A percentile compares a stretch with the other conserved stretches of the same genome.
phyloP scores from a whole-genome alignment of 2,888 invertebrate species.

The Subacronicta megacephala region DNA sequence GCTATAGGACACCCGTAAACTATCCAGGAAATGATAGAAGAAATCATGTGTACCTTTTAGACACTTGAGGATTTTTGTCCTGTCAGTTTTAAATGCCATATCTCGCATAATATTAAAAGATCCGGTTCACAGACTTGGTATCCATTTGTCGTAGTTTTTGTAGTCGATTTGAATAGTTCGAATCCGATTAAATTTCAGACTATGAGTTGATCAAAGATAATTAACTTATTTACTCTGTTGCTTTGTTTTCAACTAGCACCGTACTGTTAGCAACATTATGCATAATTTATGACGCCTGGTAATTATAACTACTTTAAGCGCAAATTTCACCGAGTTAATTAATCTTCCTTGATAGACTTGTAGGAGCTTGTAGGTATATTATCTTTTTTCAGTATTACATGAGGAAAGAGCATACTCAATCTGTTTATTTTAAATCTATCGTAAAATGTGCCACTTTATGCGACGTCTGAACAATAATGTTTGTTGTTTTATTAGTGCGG shows the following conservation, averaged over 20 bases:
- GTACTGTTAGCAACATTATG: constrained; percentile 8
- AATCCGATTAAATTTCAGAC: constrained; percentile 20
- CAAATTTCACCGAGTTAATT: no score
- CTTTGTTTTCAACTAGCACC: constrained; percentile 12
- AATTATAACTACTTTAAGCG: neutral
- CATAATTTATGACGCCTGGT: neutral
- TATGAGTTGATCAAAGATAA: constrained; percentile 24
- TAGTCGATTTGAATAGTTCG: constrained; percentile 15
- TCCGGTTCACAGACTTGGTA: constrained; percentile 16
- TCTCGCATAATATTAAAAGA: constrained; percentile 13
- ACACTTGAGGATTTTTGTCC: constrained; percentile 25
- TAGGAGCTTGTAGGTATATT: neutral
- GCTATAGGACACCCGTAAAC: constrained; percentile 46
- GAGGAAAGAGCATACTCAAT: neutral
- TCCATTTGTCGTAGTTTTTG: constrained; percentile 25
- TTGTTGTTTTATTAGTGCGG: constrained; percentile 29
- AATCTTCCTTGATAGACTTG: no score
- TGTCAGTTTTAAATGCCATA: constrained; percentile 8
- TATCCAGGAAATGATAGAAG: constrained; percentile 15
- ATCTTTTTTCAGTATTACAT: neutral
- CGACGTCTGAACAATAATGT: constrained; percentile 22
- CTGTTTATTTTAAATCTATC: constrained; percentile 16
- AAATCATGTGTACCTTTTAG: constrained; percentile 15
- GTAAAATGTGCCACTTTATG: constrained; percentile 26
- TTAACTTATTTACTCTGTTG: constrained; percentile 20